A percentile compares a stretch with the other conserved stretches of the same genome.
Conservation (phyloP, 2,797 vertebrate species). For the Hypotaenidia philippensis region DNA sequence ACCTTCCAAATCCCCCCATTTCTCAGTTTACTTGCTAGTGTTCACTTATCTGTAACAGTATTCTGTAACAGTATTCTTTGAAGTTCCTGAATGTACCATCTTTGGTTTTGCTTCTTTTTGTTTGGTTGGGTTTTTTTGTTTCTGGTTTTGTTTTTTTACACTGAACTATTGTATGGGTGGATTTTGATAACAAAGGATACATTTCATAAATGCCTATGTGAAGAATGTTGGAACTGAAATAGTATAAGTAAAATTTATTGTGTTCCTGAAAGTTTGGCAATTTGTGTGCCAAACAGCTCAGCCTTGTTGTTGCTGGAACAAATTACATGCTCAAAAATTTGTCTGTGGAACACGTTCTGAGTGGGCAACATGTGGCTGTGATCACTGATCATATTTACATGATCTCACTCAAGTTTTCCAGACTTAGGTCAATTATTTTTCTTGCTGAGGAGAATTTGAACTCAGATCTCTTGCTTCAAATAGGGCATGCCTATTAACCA, state of each 20-base stretch:
- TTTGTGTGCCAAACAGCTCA: background rate
- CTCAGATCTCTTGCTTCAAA: background rate
- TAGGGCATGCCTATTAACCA: background rate
- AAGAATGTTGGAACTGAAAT: background rate
- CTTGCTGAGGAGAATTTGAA: background rate
- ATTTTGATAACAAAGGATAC: background rate
- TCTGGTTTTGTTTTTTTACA: background rate
- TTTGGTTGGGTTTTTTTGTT: too few species aligned
- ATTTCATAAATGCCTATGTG: background rate
- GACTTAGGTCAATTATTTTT: slow-evolving; percentile 40
- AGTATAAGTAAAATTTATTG: background rate
- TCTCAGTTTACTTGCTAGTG: background rate
- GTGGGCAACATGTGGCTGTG: background rate
- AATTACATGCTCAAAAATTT: background rate
- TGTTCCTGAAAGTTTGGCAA: background rate
- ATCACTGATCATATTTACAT: slow-evolving; percentile 6
- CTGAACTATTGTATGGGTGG: background rate
- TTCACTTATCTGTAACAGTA: background rate
- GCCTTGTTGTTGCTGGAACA: background rate
- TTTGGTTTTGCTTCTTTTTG: too few species aligned
- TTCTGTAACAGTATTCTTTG: background rate
- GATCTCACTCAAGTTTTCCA: slow-evolving; percentile 1
- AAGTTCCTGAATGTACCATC: background rate
- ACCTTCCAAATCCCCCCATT: background rate
- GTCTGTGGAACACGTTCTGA: background rate